Conservation (phyloP, 2,113 vertebrate species). For the Sisor rabdophorus region DNA sequence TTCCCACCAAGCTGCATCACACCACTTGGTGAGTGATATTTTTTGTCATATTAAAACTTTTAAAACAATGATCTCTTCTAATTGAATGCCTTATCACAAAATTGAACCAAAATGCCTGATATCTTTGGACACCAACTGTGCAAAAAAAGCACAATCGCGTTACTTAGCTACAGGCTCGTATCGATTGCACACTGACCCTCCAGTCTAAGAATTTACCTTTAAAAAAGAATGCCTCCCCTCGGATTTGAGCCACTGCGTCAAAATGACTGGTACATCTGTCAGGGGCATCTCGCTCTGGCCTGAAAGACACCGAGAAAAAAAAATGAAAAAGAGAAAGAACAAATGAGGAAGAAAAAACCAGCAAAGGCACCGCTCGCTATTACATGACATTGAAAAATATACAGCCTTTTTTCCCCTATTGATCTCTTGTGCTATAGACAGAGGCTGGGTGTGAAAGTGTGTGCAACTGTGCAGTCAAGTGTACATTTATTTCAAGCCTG, state of each 20-base stretch:
- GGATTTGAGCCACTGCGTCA: constrained; percentile 93
- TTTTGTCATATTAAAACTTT: not conserved
- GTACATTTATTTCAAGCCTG: constrained; percentile 13
- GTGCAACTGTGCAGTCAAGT: constrained; percentile 11
- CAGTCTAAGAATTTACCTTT: constrained; percentile 77
- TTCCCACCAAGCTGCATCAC: not conserved
- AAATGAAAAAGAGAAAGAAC: constrained; percentile 16
- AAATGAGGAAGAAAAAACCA: constrained; percentile 15
- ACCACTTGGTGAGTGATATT: not conserved
- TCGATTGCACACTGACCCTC: constrained; percentile 33
- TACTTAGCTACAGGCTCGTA: constrained; percentile 35
- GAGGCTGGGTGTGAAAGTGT: constrained; percentile 19
- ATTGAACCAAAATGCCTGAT: not conserved
- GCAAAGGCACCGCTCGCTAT: not conserved
- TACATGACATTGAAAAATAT: constrained; percentile 25
- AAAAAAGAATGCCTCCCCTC: constrained; percentile 97
- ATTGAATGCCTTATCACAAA: not conserved
- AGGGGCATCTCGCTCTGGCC: constrained; percentile 75
- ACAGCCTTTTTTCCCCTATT: constrained; percentile 19
- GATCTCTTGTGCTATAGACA: constrained; percentile 20
- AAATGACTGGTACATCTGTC: constrained; percentile 87
- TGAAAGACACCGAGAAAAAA: constrained; percentile 54
- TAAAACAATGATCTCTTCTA: not conserved
- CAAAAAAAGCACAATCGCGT: not conserved
- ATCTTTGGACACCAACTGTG: not conserved